phyloP scores from a whole-genome alignment of 1,140 invertebrate genomes.

The Zaprionus davidi region DNA sequence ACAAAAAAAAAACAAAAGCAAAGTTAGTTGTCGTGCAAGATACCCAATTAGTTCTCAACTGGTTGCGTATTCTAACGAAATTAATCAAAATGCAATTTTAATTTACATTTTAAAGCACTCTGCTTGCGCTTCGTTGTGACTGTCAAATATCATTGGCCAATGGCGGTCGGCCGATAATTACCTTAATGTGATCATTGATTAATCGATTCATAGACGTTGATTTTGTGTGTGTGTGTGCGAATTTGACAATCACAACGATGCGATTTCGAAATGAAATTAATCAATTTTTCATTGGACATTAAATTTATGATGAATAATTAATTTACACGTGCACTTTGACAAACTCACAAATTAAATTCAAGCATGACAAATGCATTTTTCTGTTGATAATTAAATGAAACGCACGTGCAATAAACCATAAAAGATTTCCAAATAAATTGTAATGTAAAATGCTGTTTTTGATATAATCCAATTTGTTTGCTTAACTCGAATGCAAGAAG shows the following conservation, averaged over 20 bases:
- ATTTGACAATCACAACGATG: not conserved
- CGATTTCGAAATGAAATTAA: too few relatives aligned
- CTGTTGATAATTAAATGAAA: not conserved
- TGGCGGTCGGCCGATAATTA: not conserved
- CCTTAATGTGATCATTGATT: not conserved
- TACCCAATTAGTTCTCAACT: not conserved
- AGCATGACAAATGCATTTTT: constrained; percentile 1
- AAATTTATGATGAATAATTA: not conserved
- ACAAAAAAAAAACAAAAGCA: constrained; percentile 34
- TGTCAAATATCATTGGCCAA: not conserved
- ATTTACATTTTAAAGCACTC: too few relatives aligned
- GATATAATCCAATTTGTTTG: not conserved
- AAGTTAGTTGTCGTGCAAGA: not conserved
- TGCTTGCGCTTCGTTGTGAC: not conserved
- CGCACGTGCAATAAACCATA: not conserved
- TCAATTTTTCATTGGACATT: too few relatives aligned
- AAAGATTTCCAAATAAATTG: not conserved
- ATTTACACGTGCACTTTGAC: not conserved
- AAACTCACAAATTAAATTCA: not conserved
- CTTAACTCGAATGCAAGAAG: not conserved
- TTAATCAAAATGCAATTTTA: too few relatives aligned
- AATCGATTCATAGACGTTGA: not conserved
- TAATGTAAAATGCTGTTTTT: not conserved
- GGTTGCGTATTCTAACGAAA: too few relatives aligned
- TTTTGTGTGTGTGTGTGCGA: too few relatives aligned